Evolutionary conservation across 2,888 invertebrate species (phyloP), one percentile per base, ranked within the genome.

Genomic region (Tricholauxania praeusta): DNA sequence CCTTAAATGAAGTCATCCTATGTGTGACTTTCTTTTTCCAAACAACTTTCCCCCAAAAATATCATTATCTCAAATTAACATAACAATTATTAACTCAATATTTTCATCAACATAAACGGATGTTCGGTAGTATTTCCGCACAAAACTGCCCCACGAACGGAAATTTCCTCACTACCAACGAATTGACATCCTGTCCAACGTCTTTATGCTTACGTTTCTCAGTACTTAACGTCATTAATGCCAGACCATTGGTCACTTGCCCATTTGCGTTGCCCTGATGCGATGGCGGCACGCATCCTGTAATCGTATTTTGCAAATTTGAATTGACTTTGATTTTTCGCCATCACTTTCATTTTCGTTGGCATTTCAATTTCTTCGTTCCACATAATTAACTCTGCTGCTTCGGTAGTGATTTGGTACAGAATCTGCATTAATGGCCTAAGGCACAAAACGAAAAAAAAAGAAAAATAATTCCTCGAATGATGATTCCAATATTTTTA

Each of bases 241-340:
- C 48, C 64, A 64, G 64, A 64, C 49, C 64, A 49, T 64, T 64
- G 64, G 64, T 64, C 64, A 64, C n/a, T 10, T 14, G 39, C n/a
- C 39, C 62, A 49, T 48, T 17, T 19, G 12, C 15, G 49, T 14
- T 49, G 64, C 49, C 22, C 1, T 22, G 59, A 22, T 22, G 19
- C 12, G 59, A 14, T 22, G 49, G 64, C 64, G 49, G n/a, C 62
- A 62, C 15, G 48, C 49, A 64, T 64, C 64, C 49, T 64, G 64
- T 28, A 28, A 57, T 28, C 22, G 22, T 28, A 14, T 62, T 62
- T 62, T 47, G n/a, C 48, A 64, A 64, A 64, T 64, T 64, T 64
- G 64, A 64, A 64, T 64, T 64, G 64, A 49, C 28, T 64, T 22
- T 32, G 64, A 64, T 64, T 48, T 64, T 64, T 62, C 32, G 62